Conservation (phyloP, 2,113 vertebrate genomes). For the Phylloscopus trochilus region DNA sequence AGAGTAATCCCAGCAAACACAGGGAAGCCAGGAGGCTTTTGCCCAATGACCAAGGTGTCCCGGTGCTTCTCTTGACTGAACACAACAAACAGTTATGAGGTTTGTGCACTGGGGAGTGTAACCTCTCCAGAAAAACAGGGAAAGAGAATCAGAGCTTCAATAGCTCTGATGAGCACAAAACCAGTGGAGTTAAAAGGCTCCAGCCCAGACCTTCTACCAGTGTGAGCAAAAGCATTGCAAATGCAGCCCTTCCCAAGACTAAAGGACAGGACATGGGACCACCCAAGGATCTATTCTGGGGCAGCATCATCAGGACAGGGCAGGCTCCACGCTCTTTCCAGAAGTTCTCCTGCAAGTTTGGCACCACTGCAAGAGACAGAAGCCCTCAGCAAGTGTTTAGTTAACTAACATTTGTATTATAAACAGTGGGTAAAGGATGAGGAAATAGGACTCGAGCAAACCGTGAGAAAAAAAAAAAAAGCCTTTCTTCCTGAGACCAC, state of each 20-base stretch:
- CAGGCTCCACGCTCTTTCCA: neutral
- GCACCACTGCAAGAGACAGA: conserved; percentile 7
- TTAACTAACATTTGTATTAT: conserved; percentile 58
- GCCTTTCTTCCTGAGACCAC: conserved; percentile 27
- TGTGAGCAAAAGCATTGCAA: neutral
- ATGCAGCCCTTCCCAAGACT: neutral
- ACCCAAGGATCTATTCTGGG: neutral
- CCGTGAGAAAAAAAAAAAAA: conserved; percentile 61
- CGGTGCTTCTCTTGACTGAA: neutral
- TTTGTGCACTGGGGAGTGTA: neutral
- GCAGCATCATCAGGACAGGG: neutral
- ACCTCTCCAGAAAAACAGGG: neutral
- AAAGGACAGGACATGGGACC: neutral
- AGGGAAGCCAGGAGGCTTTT: neutral
- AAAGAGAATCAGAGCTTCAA: neutral
- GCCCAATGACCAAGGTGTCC: neutral
- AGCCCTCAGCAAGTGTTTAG: conserved; percentile 47
- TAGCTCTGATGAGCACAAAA: neutral
- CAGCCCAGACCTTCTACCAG: neutral
- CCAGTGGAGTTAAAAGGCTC: neutral
- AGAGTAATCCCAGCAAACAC: neutral
- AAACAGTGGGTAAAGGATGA: conserved; percentile 59
- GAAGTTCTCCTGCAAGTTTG: neutral
- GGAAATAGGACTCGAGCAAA: conserved; percentile 16
- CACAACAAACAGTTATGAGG: conserved; percentile 6